A percentile compares a stretch with the other conserved stretches of the same genome.
Conservation (phyloP, 2,888 invertebrate species). For the Gasteruption jaculator region DNA sequence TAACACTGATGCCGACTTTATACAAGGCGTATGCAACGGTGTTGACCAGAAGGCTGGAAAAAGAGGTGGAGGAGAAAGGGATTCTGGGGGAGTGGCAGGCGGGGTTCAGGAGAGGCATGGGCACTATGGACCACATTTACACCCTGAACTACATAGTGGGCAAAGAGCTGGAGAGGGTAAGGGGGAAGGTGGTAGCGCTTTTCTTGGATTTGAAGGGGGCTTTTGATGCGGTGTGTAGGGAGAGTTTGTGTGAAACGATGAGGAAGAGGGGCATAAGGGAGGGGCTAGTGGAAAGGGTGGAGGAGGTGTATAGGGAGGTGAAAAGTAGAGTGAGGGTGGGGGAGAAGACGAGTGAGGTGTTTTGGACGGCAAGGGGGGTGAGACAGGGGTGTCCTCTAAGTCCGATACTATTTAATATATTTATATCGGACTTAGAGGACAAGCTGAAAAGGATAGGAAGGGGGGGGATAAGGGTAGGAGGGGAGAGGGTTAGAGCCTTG, state of each 20-base stretch:
- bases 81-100: constrained; percentile 7
- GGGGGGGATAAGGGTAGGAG: constrained; percentile 1
- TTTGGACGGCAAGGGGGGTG: constrained; percentile 7
- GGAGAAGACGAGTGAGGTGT: not conserved
- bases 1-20: not conserved
- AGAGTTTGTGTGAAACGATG: constrained; percentile 2
- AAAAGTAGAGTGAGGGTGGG: constrained; percentile 5
- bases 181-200: constrained; percentile 1
- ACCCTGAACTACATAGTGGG: not conserved
- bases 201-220: constrained; percentile 12
- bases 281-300: not conserved
- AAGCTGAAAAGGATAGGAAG: not conserved
- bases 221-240: constrained; percentile 11
- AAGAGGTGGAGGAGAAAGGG: constrained; percentile 9
- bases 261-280: constrained; percentile 3
- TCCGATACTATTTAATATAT: constrained; percentile 9
- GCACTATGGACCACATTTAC: constrained; percentile 10
- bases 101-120: constrained; percentile 9
- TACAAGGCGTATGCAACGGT: constrained; percentile 9
- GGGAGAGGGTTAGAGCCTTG: not conserved
- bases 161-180: not conserved
- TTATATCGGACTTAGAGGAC: constrained; percentile 5
- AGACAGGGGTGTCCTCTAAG: constrained; percentile 8
- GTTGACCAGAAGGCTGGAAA: constrained; percentile 3
- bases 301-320: constrained; percentile 4